phyloP scores from a whole-genome alignment of 2,797 vertebrate genomes.

The Orestias chungarensis region DNA sequence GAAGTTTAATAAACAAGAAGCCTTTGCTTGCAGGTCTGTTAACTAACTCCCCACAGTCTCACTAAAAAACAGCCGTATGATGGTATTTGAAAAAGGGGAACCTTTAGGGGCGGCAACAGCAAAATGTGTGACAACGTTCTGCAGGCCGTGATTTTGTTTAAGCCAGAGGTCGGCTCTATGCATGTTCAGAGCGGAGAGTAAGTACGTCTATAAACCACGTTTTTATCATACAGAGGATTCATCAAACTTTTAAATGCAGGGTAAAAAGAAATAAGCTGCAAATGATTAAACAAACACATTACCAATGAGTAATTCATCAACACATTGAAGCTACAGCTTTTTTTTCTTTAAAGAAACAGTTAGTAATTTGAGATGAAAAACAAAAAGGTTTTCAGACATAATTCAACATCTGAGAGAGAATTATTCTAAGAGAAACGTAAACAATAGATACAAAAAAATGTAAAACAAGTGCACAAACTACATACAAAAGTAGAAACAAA shows the following conservation, averaged over 20 bases:
- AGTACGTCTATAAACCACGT: conserved; percentile 16
- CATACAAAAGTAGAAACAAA: background rate
- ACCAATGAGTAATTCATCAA: background rate
- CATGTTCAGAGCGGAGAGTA: conserved; percentile 65
- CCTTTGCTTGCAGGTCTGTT: background rate
- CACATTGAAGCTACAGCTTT: background rate
- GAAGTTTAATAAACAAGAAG: background rate
- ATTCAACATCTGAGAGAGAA: background rate
- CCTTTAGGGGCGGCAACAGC: conserved; percentile 64
- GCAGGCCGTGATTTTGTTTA: conserved; percentile 73
- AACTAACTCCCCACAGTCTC: conserved; percentile 43
- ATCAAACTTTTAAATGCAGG: background rate
- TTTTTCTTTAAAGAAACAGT: background rate
- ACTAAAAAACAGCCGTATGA: conserved; percentile 68
- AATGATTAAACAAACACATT: background rate
- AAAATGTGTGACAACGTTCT: conserved; percentile 74
- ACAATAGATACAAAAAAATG: background rate
- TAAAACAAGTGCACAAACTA: background rate
- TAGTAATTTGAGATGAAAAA: background rate
- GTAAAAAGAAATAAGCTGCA: background rate
- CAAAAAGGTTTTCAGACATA: background rate
- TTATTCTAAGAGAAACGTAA: background rate
- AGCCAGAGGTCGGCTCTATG: conserved; percentile 73
- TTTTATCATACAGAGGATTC: background rate
- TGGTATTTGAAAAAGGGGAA: conserved; percentile 74